These are phyloP conservation scores for Hippotragus niger DNA, from an alignment of 2,113 vertebrate species.

Conservation along the genomic window DNA sequence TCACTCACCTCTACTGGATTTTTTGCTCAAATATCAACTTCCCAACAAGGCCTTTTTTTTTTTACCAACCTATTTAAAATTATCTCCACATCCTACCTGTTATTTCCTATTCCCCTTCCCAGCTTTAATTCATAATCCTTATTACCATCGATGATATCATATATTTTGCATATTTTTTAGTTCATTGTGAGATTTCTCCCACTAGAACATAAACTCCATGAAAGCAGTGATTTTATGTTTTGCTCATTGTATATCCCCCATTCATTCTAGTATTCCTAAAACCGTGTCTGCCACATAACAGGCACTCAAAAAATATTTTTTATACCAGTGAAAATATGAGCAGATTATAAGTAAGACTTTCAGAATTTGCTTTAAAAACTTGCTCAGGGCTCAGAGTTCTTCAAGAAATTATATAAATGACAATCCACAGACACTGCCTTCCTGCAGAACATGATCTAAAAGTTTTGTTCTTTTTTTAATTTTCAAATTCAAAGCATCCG, in stretches of 20 bases:
- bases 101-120: neutral
- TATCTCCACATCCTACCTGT: neutral
- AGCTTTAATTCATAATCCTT: neutral
- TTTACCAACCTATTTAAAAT: neutral
- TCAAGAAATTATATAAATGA: neutral
- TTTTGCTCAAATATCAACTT: neutral
- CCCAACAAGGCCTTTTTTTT: neutral
- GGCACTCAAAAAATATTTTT: neutral
- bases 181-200: neutral
- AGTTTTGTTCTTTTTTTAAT: neutral
- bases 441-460: neutral
- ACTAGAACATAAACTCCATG: neutral
- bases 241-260: neutral
- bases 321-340: neutral
- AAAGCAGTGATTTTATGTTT: slow-evolving; percentile 1
- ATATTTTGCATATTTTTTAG: neutral
- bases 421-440: neutral
- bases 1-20: neutral
- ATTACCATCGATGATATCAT: neutral
- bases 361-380: neutral
- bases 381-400: neutral
- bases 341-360: neutral
- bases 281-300: neutral
- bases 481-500: neutral
- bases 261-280: neutral